phyloP scores from a whole-genome alignment of 2,888 invertebrate species.

The Dugesia japonica region DNA sequence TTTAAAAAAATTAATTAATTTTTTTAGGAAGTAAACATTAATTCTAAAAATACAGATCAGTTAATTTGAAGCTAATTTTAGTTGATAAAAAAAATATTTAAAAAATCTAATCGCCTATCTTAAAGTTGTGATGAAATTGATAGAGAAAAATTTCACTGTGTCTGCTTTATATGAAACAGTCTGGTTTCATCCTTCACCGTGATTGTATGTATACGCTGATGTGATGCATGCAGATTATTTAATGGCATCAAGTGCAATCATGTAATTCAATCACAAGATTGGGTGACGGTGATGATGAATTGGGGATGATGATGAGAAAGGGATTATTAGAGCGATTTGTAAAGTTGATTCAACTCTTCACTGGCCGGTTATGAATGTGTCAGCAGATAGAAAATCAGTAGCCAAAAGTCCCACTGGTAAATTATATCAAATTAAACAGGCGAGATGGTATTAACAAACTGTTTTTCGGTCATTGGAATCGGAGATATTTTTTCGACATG shows the following conservation, averaged over 20 bases:
- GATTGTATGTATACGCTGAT: background rate
- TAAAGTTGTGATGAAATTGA: background rate
- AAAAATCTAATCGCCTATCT: background rate
- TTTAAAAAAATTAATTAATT: too few species aligned
- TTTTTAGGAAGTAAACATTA: too few species aligned
- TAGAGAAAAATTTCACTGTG: background rate
- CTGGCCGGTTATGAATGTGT: background rate
- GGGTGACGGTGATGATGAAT: background rate
- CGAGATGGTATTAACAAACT: background rate
- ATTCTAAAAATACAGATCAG: too few species aligned
- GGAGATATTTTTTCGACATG: background rate
- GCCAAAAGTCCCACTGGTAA: background rate
- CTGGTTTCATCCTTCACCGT: background rate
- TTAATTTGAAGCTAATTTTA: background rate
- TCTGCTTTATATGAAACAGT: background rate
- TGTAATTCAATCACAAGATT: background rate
- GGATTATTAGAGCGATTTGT: background rate
- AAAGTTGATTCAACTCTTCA: background rate
- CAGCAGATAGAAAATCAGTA: background rate
- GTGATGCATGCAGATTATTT: background rate
- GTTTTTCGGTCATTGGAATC: background rate
- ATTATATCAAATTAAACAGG: background rate
- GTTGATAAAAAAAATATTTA: background rate
- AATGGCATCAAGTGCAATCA: background rate
- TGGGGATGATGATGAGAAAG: background rate